phyloP scores from a whole-genome alignment of 2,113 vertebrate genomes.

The Hydropotes inermis region DNA sequence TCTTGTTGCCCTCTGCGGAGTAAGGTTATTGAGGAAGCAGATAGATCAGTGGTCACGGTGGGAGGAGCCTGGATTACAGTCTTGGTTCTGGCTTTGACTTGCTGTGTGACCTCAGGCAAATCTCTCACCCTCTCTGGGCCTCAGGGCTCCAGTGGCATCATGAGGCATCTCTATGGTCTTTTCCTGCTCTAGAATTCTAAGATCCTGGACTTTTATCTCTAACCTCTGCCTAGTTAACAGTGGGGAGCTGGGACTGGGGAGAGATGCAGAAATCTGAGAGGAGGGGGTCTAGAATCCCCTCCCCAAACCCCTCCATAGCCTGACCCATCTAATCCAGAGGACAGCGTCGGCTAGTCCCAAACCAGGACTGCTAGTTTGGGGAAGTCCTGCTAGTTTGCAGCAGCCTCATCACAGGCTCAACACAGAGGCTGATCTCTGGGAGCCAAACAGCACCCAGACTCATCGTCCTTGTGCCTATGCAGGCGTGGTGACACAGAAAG shows the following conservation, averaged over 20 bases:
- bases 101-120: not conserved
- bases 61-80: not conserved
- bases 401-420: slow-evolving; percentile 53
- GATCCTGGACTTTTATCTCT: not conserved
- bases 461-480: slow-evolving; percentile 58
- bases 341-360: slow-evolving; percentile 21
- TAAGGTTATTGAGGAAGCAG: not conserved
- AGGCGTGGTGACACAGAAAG: slow-evolving; percentile 68
- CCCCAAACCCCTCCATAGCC: not conserved
- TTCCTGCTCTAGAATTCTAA: not conserved
- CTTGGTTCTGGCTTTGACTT: not conserved
- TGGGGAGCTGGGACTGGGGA: not conserved
- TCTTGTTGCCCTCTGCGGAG: not conserved
- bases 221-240: not conserved
- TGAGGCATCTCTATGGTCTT: not conserved
- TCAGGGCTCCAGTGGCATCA: not conserved
- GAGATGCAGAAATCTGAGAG: not conserved
- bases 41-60: fast-evolving
- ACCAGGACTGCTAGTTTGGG: slow-evolving; percentile 17
- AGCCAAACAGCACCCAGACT: slow-evolving; percentile 55
- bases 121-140: not conserved
- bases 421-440: slow-evolving; percentile 36
- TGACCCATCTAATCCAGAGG: slow-evolving; percentile 42
- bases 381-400: slow-evolving; percentile 32
- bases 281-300: not conserved